phyloP scores from a whole-genome alignment of 92 coral and sea anemone species.

The Galaxea fascicularis region DNA sequence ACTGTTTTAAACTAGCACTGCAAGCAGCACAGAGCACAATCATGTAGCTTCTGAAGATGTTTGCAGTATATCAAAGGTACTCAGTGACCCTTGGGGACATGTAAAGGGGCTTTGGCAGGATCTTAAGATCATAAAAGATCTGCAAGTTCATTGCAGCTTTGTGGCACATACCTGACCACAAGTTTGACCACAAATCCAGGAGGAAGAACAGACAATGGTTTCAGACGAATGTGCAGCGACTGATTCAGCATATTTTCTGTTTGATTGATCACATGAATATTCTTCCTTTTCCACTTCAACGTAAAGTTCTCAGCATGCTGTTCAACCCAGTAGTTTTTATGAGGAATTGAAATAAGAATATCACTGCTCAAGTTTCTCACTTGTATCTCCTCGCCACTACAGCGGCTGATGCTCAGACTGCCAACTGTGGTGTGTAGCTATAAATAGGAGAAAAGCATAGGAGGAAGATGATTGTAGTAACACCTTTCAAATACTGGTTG shows the following conservation, averaged over 20 bases:
- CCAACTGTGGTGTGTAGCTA: constrained; percentile 76
- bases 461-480: no score
- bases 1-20: not conserved
- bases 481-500: no score
- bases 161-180: constrained; percentile 47
- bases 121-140: no score
- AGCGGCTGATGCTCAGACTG: constrained; percentile 62
- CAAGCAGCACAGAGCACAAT: not conserved
- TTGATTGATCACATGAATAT: constrained; percentile 57
- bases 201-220: constrained; percentile 49
- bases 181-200: constrained; percentile 63
- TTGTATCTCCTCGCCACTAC: constrained; percentile 55
- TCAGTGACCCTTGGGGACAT: no score
- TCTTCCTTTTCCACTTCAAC: constrained; percentile 60
- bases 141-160: not conserved
- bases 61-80: no score
- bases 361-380: constrained; percentile 59
- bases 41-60: not conserved
- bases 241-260: constrained; percentile 57
- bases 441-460: not conserved
- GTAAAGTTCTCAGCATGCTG: constrained; percentile 6
- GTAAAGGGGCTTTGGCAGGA: no score
- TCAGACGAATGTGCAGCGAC: constrained; percentile 55
- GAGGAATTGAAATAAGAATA: constrained; percentile 70
- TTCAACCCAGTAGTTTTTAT: constrained; percentile 27